phyloP scores from a whole-genome alignment of 2,888 invertebrate species.

The Chaitophorus viminalis region DNA sequence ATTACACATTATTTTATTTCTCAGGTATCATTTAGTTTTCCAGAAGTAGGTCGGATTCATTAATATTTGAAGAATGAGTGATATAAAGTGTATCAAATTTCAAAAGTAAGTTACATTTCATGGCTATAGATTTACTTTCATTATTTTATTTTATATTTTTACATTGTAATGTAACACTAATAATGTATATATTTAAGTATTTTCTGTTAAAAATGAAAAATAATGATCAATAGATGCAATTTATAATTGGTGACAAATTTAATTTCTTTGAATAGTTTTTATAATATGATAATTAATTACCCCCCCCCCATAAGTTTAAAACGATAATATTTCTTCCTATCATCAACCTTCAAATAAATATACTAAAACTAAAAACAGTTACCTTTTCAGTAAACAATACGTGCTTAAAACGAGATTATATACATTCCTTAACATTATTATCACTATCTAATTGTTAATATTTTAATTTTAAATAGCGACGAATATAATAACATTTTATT shows the following conservation, averaged over 20 bases:
- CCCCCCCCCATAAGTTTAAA: background rate
- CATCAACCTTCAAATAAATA: background rate
- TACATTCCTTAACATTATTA: too few relatives aligned
- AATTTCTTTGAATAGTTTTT: background rate
- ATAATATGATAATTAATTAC: background rate
- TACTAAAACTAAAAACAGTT: too few relatives aligned
- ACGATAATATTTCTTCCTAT: background rate
- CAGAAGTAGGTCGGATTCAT: slow-evolving; percentile 2
- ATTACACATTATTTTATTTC: background rate
- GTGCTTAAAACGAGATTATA: too few relatives aligned
- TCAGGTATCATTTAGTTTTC: background rate
- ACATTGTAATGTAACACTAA: background rate
- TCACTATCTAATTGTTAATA: too few relatives aligned
- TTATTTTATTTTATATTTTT: background rate
- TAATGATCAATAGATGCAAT: background rate
- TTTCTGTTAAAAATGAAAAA: background rate
- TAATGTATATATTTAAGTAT: background rate
- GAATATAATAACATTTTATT: too few relatives aligned
- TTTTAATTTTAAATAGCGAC: too few relatives aligned
- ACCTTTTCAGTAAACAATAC: too few relatives aligned
- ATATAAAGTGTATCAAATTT: background rate
- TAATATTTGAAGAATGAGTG: background rate
- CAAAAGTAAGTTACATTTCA: background rate
- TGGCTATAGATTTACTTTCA: background rate
- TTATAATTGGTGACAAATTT: background rate